Conservation (phyloP, 2,797 vertebrate genomes). For the Sebastes steindachneri region DNA sequence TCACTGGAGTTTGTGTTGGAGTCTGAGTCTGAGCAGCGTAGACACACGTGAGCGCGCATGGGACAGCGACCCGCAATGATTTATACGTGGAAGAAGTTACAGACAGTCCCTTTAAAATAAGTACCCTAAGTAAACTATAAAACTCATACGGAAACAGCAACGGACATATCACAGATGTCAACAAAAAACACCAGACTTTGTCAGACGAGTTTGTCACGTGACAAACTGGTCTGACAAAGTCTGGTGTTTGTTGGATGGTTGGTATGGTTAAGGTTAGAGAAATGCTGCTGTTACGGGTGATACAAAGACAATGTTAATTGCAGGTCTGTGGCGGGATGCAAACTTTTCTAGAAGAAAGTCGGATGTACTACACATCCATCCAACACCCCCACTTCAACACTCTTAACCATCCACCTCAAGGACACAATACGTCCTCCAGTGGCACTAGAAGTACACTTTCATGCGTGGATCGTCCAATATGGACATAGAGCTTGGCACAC, state of each 20-base stretch:
- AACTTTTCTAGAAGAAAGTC: background rate
- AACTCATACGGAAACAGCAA: no score
- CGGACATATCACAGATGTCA: no score
- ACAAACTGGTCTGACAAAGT: no score
- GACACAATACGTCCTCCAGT: background rate
- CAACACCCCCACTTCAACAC: background rate
- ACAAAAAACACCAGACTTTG: no score
- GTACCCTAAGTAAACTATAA: no score
- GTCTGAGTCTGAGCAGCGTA: no score
- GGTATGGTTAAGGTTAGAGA: background rate
- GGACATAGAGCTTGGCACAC: background rate
- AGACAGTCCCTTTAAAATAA: no score
- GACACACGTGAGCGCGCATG: fast-evolving
- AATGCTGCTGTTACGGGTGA: background rate
- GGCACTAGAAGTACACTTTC: background rate
- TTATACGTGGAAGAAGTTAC: no score
- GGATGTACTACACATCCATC: background rate
- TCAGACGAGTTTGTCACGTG: no score
- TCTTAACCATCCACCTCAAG: background rate
- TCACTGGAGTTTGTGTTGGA: no score
- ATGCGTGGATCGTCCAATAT: background rate
- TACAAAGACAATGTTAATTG: background rate
- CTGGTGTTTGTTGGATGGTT: no score
- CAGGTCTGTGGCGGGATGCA: background rate
- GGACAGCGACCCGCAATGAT: fast-evolving